Percentiles rank a stretch among this genome's conserved stretches.
Conservation (phyloP, 2,888 invertebrate genomes). For the Poecilus cupreus region DNA sequence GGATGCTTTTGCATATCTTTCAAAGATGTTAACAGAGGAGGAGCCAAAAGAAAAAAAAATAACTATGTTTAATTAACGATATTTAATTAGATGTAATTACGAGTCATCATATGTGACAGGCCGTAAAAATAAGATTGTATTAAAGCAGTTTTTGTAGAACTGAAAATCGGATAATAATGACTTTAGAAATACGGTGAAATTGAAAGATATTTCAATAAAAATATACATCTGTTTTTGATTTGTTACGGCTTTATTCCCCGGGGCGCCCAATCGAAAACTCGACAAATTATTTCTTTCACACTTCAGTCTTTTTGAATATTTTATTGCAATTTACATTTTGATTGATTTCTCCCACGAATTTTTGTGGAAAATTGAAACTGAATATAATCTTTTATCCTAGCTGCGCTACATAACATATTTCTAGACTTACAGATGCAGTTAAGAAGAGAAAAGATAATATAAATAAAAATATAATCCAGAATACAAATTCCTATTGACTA, state of each 20-base stretch:
- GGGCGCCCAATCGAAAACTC: neutral
- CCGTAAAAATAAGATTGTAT: neutral
- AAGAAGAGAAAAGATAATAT: too few relatives aligned
- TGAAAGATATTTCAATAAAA: neutral
- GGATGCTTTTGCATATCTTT: too few relatives aligned
- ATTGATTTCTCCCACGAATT: neutral
- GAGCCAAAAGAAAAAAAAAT: too few relatives aligned
- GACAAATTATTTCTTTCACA: constrained; percentile 6
- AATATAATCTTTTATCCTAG: constrained; percentile 12
- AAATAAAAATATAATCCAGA: too few relatives aligned
- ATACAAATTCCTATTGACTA: too few relatives aligned
- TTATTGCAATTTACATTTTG: constrained; percentile 32
- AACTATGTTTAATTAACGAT: neutral
- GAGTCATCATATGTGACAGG: neutral
- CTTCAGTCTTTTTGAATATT: constrained; percentile 6
- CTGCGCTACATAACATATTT: too few relatives aligned
- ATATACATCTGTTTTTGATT: neutral
- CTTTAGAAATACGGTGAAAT: neutral
- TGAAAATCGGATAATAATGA: too few relatives aligned
- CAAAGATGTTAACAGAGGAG: too few relatives aligned
- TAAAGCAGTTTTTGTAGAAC: neutral
- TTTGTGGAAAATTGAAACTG: constrained; percentile 14
- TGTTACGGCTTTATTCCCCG: neutral
- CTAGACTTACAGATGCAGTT: too few relatives aligned
- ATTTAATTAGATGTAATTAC: neutral